These are phyloP conservation scores for Phortica okadai DNA, from an alignment of 2,888 invertebrate genomes.

Conservation along the genomic window DNA sequence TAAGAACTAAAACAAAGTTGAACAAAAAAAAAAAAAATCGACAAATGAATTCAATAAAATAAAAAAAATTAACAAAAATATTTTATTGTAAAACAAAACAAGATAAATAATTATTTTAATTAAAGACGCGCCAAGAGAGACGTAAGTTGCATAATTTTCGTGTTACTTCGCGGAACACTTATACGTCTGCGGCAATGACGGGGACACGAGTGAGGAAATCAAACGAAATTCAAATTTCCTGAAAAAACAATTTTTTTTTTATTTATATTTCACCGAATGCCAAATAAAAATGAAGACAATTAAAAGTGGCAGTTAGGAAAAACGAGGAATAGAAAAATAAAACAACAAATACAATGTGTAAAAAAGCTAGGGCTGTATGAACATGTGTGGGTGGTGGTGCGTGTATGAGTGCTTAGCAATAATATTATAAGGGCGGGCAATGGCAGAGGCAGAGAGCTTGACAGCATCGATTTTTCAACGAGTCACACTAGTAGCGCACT, in stretches of 20 bases:
- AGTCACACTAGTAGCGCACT: neutral
- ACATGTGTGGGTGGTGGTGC: neutral
- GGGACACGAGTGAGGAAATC: too few relatives aligned
- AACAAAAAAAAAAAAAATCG: conserved; percentile 32
- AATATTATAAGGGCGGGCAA: neutral
- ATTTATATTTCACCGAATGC: too few relatives aligned
- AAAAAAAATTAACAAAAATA: conserved; percentile 32
- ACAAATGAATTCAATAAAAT: conserved; percentile 33
- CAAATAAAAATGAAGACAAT: neutral
- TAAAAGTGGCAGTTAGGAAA: neutral
- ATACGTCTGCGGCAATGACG: too few relatives aligned
- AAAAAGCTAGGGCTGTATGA: neutral
- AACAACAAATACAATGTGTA: neutral
- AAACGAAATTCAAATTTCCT: too few relatives aligned
- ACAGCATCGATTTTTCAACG: conserved; percentile 11
- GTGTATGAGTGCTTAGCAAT: neutral
- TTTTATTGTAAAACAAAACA: neutral
- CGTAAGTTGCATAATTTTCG: conserved; percentile 71
- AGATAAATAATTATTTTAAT: conserved; percentile 11
- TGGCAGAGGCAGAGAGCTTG: neutral
- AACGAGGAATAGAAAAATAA: neutral
- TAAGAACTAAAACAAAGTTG: conserved; percentile 34
- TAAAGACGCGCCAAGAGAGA: conserved; percentile 70
- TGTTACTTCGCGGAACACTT: conserved; percentile 1
- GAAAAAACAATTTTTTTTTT: too few relatives aligned